Evolutionary conservation across 2,888 invertebrate genomes (phyloP), one percentile per base, ranked within the genome.

Genomic region (Cerceris ruficornis): DNA sequence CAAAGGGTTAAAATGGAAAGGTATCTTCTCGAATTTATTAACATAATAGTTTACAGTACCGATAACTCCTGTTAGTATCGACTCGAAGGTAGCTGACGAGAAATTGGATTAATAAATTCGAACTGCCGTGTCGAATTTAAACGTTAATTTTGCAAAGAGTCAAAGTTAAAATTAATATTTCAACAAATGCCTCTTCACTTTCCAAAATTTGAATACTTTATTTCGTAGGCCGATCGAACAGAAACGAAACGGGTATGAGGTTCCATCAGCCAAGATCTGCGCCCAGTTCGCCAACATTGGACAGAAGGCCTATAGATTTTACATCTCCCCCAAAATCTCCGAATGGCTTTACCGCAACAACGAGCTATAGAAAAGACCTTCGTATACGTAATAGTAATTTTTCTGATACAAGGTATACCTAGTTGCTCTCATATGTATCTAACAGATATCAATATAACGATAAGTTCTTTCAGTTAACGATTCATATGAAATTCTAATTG

Each of bases 1-100:
- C 88, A 96, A 96, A 92, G 96, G 96, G 72, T 93, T 97, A 42
- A 94, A 95, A 86, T 95, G 95, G 61, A 96, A 95, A 92, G 91
- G 92, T 91, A 77, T 55, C 7, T 52, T 17, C 39, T 57, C 50
- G 8, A 43, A 17, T 55, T 43, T 41, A 7, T 7, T 50, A 41
- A 52, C n/a, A 43, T 69, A 67, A 39, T 41, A 60, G n/a, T 54
- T 52, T 1, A 55, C 9, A 39, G 28, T 28, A 28, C 28, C 4
- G 28, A 28, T 28, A 28, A 28, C 4, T 28, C 28, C 28, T 28
- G 28, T 2, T 28, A 28, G 28, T 28, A 28, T 28, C 28, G 28
- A 28, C 4, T 28, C 2, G 4, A 28, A 2, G 28, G 1, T 28
- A 28, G 28, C 28, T 28, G 28, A 28, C 28, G 4, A 28, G 4